A percentile compares a stretch with the other conserved stretches of the same genome.
These are phyloP conservation scores for Takifugu rubripes DNA, from an alignment of 2,797 vertebrate species.

Conservation along the genomic window DNA sequence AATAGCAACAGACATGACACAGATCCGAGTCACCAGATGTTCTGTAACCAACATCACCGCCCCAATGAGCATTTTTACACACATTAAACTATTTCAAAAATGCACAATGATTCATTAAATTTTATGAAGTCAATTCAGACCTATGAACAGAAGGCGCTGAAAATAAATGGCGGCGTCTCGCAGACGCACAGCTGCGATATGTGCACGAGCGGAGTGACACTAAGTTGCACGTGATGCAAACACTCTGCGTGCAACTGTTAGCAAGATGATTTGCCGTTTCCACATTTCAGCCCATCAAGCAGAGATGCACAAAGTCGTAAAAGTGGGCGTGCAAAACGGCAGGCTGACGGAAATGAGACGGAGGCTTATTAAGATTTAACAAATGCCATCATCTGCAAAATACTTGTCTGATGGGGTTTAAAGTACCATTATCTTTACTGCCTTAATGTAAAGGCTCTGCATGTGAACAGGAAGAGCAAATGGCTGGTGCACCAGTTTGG, in stretches of 20 bases:
- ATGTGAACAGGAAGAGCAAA: no score
- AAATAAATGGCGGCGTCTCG: constrained; percentile 26
- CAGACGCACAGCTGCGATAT: constrained; percentile 40
- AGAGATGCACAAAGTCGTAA: constrained; percentile 6
- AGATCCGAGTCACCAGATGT: constrained; percentile 12
- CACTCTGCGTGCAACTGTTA: constrained; percentile 25
- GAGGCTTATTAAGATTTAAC: constrained; percentile 6
- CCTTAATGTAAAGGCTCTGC: no score
- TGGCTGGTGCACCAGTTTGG: no score
- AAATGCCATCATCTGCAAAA: background rate
- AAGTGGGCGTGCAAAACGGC: constrained; percentile 6
- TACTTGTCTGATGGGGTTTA: background rate
- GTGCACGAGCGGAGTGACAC: constrained; percentile 19
- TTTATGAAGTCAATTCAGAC: constrained; percentile 40
- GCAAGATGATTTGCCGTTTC: constrained; percentile 15
- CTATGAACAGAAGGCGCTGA: constrained; percentile 36
- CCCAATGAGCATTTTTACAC: constrained; percentile 21
- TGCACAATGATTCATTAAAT: constrained; percentile 38
- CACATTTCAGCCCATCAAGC: constrained; percentile 16
- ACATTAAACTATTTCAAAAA: constrained; percentile 37
- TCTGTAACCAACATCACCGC: background rate
- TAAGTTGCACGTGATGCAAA: constrained; percentile 19
- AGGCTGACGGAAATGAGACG: background rate
- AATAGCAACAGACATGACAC: background rate
- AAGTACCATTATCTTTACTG: no score